Evolutionary conservation across 2,888 invertebrate species (phyloP).

Genomic region (Rhagonycha fulva): DNA sequence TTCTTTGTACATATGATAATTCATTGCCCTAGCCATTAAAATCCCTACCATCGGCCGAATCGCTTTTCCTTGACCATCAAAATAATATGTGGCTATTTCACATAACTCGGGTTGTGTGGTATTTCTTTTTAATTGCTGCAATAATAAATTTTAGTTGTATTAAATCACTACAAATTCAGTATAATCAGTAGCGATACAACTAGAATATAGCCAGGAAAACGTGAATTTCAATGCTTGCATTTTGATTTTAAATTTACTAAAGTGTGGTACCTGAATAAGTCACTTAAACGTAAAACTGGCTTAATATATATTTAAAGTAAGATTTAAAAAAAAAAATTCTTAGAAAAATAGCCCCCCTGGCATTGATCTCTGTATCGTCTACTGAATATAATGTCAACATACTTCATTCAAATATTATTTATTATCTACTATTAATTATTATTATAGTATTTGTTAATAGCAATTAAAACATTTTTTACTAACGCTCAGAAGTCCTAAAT

Average conservation of each 20-base stretch:
- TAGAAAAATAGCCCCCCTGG: not conserved
- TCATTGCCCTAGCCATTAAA: slow-evolving; percentile 92
- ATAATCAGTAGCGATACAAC: not conserved
- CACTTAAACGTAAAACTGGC: too few species aligned
- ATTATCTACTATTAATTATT: too few species aligned
- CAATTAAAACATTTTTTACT: too few species aligned
- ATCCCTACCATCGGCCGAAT: slow-evolving; percentile 93
- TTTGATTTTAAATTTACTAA: too few species aligned
- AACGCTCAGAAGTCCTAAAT: too few species aligned
- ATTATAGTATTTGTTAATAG: too few species aligned
- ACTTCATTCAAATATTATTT: too few species aligned
- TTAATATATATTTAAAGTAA: too few species aligned
- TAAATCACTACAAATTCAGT: not conserved
- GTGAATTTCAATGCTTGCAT: too few species aligned
- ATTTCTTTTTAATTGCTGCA: slow-evolving; percentile 74
- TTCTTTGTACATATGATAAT: slow-evolving; percentile 86
- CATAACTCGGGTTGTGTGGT: slow-evolving; percentile 84
- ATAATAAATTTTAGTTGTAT: slow-evolving; percentile 35
- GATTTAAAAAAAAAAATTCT: not conserved
- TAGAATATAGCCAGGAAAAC: not conserved
- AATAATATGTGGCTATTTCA: slow-evolving; percentile 95
- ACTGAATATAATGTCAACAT: not conserved
- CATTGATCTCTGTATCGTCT: not conserved
- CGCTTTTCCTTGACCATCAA: slow-evolving; percentile 97
- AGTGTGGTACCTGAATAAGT: too few species aligned